Evolutionary conservation across 2,113 vertebrate genomes (phyloP), one percentile per base, ranked within the genome.

Genomic region (Colius striatus): DNA sequence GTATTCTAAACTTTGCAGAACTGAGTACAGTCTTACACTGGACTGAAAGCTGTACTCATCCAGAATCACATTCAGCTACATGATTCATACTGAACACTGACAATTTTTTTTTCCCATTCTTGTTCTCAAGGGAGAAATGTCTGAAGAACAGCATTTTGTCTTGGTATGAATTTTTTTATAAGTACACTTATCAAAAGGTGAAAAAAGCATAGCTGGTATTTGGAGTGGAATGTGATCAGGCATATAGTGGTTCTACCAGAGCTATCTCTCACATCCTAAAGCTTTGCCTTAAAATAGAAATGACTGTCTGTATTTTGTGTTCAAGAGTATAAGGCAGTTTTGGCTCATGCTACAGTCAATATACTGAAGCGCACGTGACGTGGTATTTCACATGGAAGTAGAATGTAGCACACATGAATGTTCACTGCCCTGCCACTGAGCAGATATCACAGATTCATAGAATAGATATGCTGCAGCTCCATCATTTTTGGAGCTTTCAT

Each of bases 311-410:
- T 14, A 19, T 38, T 57, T 45, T 38, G 19, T 74, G 22, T n/a
- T 67, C 19, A 51, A 68, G 27, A 68, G 32, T 16, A 41, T 57
- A 15, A 84, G 43, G 20, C 20, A n/a, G 20, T 48, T 60, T 48
- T 5, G 32, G 34, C 41, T 89, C 43, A 63, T 43, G 48, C 27
- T 41, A 74, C 48, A 36, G 7, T 8, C 11, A 23, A 15, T 30
- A 57, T 14, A 27, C 21, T 38, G 34, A 79, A 57, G 32, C 10
- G 27, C 30, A 62, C 9, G 32, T 45, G 53, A 61, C 25, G 9
- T 48, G 21, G 1, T 60, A 72, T 6, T 71, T 66, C 48, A 60
- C 2, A 1, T 2, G 0, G 43, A 29, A 18, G 60, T 21, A n/a
- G 36, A 68, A 75, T 21, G n/a, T 15, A 38, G 20, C 76, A 12